Evolutionary conservation across 2,113 vertebrate genomes (phyloP), one percentile per base, ranked within the genome.

Genomic region (Aix galericulata): DNA sequence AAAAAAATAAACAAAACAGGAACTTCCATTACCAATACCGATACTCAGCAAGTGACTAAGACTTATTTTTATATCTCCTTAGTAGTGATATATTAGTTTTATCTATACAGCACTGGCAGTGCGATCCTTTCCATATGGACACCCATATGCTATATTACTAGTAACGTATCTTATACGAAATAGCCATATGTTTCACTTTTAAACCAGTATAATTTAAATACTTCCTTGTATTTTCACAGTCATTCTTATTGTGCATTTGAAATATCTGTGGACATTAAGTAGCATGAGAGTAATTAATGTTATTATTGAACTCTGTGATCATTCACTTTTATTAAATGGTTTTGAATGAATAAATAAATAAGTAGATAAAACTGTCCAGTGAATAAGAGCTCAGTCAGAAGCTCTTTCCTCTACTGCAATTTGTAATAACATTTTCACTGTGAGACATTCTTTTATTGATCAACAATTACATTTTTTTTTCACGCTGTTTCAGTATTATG

Each of bases 61-160:
- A 83, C 58, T 71, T 11, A 71, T 90, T 93, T 94, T 97, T 97
- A 59, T 93, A 94, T 93, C 86, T 97, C 79, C 90, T 98, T 96
- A 97, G 90, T 78, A 75, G 79, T 96, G 97, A 97, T 97, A 80
- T 88, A 97, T 97, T 96, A 96, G 96, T 95, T 94, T 96, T 91
- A 94, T 96, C 92, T 96, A 91, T 86, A 95, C 63, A 97, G 91
- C 74, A 86, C 81, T 94, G 79, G 88, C 79, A 96, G 74, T 73
- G 71, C 93, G 94, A 94, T 93, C 92, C 92, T 92, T 95, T 94
- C 94, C 96, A 97, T 97, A 97, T 96, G 97, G 96, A 82, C 94
- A 68, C 11, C 77, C 96, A 96, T 96, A 96, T 96, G 96, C 79
- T 96, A 59, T 80, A 88, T 85, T 94, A 91, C 71, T 81, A 96